These are phyloP conservation scores for Cromileptes altivelis DNA, from an alignment of 2,113 vertebrate genomes.

Conservation along the genomic window DNA sequence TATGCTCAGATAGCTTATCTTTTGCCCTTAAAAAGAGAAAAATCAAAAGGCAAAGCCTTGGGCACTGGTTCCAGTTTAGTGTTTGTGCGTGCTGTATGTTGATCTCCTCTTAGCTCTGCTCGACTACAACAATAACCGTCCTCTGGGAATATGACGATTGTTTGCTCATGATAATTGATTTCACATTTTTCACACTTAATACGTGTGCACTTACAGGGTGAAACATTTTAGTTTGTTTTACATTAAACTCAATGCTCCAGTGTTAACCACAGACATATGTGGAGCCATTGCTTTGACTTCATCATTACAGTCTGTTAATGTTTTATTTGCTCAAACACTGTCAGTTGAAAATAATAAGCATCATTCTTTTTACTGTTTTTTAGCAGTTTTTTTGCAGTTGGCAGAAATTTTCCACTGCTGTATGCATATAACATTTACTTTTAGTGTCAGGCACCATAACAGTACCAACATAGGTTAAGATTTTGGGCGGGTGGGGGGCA, in stretches of 20 bases:
- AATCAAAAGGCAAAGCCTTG: not conserved
- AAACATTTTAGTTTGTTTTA: conserved; percentile 40
- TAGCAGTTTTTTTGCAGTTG: not conserved
- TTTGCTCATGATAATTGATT: conserved; percentile 55
- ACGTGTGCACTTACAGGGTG: not conserved
- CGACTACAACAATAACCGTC: conserved; percentile 40
- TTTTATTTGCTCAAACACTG: conserved; percentile 21
- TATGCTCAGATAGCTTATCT: not conserved
- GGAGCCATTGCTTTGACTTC: not conserved
- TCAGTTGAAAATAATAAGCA: conserved; percentile 2
- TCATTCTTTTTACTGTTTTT: conserved; percentile 5
- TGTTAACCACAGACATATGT: not conserved
- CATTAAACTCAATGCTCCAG: not conserved
- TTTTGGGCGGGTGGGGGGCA: too few species aligned
- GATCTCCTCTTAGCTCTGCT: conserved; percentile 21
- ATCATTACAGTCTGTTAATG: not conserved
- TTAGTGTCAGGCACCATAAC: not conserved
- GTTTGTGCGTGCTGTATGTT: conserved; percentile 35
- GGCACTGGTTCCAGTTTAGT: conserved; percentile 27
- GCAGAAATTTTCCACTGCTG: not conserved
- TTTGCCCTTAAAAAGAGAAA: not conserved
- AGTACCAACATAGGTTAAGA: not conserved
- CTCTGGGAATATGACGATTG: conserved; percentile 34
- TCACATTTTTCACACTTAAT: conserved; percentile 14
- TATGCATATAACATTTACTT: not conserved